Evolutionary conservation across 2,113 vertebrate species (phyloP).

Genomic region (Mesocricetus auratus): DNA sequence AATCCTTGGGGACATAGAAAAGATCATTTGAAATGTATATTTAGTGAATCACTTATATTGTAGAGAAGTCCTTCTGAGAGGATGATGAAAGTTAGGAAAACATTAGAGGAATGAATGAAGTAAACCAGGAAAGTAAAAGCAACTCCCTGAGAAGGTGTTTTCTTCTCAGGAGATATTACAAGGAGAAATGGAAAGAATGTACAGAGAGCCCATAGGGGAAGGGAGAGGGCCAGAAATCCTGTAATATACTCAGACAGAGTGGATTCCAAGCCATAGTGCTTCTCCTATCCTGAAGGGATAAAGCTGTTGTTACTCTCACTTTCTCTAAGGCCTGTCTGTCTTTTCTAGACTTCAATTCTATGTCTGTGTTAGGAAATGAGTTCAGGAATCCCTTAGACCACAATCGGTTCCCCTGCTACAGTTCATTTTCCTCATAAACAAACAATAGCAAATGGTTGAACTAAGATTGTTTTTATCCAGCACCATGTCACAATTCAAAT

Average conservation of each 20-base stretch:
- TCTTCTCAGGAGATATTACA: neutral
- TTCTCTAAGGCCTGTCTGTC: neutral
- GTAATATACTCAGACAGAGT: neutral
- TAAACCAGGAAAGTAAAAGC: neutral
- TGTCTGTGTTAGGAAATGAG: neutral
- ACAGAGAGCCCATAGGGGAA: neutral
- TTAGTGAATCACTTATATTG: neutral
- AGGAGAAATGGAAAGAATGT: neutral
- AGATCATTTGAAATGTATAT: neutral
- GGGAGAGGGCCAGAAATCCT: neutral
- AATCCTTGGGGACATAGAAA: too few relatives aligned
- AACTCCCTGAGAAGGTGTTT: neutral
- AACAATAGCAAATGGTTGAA: neutral
- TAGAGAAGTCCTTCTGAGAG: neutral
- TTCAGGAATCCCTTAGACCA: neutral
- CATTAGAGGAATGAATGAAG: neutral
- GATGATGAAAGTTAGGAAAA: neutral
- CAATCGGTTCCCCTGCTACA: neutral
- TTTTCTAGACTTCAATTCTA: neutral
- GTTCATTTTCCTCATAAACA: neutral
- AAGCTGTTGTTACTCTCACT: neutral
- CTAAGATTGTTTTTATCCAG: neutral
- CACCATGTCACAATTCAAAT: neutral
- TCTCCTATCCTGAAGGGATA: neutral
- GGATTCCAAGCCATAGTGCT: neutral